A percentile compares a stretch with the other conserved stretches of the same genome.
These are phyloP conservation scores for Oncorhynchus masou DNA, from an alignment of 2,113 vertebrate genomes.

Conservation along the genomic window DNA sequence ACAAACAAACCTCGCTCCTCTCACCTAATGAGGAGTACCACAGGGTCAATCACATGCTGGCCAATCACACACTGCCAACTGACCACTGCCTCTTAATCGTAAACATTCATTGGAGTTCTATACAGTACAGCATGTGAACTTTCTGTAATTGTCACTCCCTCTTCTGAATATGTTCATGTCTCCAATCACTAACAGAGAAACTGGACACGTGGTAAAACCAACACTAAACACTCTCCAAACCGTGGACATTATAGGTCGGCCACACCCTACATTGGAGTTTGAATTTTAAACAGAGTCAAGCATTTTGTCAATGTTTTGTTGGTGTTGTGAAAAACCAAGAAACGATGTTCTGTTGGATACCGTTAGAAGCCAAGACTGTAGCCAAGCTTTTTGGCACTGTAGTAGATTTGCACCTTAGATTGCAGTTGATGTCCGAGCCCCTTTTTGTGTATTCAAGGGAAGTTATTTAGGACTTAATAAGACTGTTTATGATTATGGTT, in stretches of 20 bases:
- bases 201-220: neutral
- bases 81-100: neutral
- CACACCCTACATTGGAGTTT: neutral
- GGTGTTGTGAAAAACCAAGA: neutral
- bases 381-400: conserved; percentile 16
- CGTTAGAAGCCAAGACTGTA: conserved; percentile 37
- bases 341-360: conserved; percentile 10
- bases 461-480: neutral
- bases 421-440: conserved; percentile 8
- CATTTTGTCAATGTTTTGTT: neutral
- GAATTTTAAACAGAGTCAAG: neutral
- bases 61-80: neutral
- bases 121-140: neutral
- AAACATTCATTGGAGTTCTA: neutral
- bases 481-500: neutral
- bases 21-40: neutral
- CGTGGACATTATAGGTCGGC: neutral
- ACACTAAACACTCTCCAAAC: neutral
- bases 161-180: neutral
- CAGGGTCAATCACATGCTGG: neutral
- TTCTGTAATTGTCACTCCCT: too few relatives aligned
- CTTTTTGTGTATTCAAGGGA: neutral
- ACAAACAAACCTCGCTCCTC: neutral
- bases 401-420: conserved; percentile 28
- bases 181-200: neutral